These are phyloP conservation scores for Argynnis bischoffii DNA, from an alignment of 2,888 invertebrate species.

Conservation along the genomic window DNA sequence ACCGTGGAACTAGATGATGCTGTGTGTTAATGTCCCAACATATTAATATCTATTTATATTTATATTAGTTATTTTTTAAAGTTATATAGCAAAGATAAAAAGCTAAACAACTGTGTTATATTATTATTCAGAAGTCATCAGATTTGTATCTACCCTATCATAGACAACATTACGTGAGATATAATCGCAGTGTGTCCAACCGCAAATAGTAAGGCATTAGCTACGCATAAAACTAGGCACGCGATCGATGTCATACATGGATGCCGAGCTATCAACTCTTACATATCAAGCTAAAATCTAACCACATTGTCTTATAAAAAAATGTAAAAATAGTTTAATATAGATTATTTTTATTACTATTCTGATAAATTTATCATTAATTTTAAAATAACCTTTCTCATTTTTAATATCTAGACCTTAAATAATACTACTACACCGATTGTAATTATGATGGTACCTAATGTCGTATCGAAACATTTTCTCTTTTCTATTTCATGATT, in stretches of 20 bases:
- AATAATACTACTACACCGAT: neutral
- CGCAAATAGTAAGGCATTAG: conserved; percentile 68
- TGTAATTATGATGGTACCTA: no score
- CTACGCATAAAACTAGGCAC: conserved; percentile 57
- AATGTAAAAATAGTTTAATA: neutral
- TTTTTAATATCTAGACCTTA: neutral
- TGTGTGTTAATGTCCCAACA: no score
- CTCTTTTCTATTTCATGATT: no score
- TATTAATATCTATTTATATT: no score
- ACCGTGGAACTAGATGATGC: no score
- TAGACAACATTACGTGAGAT: conserved; percentile 30
- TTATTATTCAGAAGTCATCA: conserved; percentile 28
- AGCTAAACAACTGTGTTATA: neutral
- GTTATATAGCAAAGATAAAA: neutral
- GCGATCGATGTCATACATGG: conserved; percentile 56
- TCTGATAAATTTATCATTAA: no score
- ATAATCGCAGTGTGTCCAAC: conserved; percentile 54
- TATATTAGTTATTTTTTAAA: no score
- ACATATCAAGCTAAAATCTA: conserved; percentile 23
- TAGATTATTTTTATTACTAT: no score
- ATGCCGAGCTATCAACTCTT: conserved; percentile 7
- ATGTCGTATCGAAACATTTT: no score
- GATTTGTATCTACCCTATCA: conserved; percentile 20
- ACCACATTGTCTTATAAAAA: conserved; percentile 7
- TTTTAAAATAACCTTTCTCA: no score